Conservation (phyloP, 2,113 vertebrate genomes). For the Neomonachus schauinslandi region DNA sequence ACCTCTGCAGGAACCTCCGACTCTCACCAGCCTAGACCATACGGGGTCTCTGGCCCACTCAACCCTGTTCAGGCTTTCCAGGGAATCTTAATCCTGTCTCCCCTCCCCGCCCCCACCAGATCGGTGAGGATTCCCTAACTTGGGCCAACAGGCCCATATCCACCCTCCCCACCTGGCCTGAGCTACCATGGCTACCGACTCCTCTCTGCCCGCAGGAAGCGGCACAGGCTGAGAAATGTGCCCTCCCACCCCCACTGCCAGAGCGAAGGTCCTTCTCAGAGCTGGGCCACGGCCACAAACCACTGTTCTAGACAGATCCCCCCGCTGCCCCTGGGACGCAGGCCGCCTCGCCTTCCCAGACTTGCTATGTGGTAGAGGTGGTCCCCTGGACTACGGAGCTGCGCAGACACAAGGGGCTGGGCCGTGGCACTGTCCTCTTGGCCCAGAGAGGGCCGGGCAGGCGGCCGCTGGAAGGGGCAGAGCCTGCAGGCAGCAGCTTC, state of each 20-base stretch:
- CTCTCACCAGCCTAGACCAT: neutral
- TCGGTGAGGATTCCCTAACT: neutral
- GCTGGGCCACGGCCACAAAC: neutral
- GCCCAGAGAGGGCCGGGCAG: slow-evolving; percentile 67
- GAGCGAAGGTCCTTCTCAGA: neutral
- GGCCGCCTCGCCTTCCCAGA: slow-evolving; percentile 64
- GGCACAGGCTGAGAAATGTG: neutral
- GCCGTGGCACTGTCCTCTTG: slow-evolving; percentile 75
- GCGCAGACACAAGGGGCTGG: slow-evolving; percentile 79
- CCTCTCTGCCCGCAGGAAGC: slow-evolving; percentile 33
- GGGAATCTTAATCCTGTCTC: slow-evolving; percentile 33
- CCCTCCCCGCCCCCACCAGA: slow-evolving; percentile 17
- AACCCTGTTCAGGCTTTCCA: slow-evolving; percentile 34
- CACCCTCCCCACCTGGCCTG: neutral
- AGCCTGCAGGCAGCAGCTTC: slow-evolving; percentile 69
- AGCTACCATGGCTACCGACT: accelerated
- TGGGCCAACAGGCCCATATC: neutral
- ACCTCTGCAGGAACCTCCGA: neutral
- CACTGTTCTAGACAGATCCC: slow-evolving; percentile 47
- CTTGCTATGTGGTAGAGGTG: slow-evolving; percentile 49
- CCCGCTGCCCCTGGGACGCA: slow-evolving; percentile 45
- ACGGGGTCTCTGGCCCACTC: neutral
- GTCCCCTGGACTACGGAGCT: slow-evolving; percentile 73
- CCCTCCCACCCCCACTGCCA: neutral
- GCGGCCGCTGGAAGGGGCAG: slow-evolving; percentile 30